These are phyloP conservation scores for Heliconius himera DNA, from an alignment of 1,140 invertebrate species.

Conservation along the genomic window DNA sequence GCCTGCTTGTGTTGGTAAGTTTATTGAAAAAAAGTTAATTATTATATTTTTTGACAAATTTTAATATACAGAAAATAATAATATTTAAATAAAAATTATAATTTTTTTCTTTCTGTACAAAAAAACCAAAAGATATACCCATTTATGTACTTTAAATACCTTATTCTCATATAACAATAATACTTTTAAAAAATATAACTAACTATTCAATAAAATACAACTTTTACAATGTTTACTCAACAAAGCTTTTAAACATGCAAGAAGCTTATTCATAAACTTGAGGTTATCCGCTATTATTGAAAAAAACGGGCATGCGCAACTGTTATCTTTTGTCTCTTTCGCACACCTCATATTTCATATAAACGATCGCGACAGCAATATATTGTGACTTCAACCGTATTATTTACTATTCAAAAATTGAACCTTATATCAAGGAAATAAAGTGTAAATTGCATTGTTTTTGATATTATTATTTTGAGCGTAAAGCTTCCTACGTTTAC, in stretches of 20 bases:
- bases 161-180: too few species aligned
- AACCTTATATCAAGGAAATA: constrained; percentile 46
- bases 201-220: neutral
- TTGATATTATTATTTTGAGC: constrained; percentile 60
- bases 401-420: constrained; percentile 50
- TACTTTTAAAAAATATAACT: too few species aligned
- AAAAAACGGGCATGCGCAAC: constrained; percentile 57
- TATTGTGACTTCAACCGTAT: constrained; percentile 50
- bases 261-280: constrained; percentile 31
- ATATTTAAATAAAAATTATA: too few species aligned
- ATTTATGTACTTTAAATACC: too few species aligned
- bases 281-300: constrained; percentile 29
- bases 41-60: too few species aligned
- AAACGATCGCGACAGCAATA: constrained; percentile 56
- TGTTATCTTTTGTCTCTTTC: constrained; percentile 44
- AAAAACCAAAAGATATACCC: too few species aligned
- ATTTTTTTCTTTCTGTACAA: too few species aligned
- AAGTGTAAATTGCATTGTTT: constrained; percentile 34
- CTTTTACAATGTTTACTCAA: constrained; percentile 19
- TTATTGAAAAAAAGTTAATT: neutral
- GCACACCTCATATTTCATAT: constrained; percentile 29
- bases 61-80: too few species aligned
- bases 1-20: constrained; percentile 84
- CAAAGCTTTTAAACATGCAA: constrained; percentile 14
- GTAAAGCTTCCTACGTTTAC: constrained; percentile 50